Evolutionary conservation across 2,113 vertebrate genomes (phyloP).

Genomic region (Thalassoma bifasciatum): DNA sequence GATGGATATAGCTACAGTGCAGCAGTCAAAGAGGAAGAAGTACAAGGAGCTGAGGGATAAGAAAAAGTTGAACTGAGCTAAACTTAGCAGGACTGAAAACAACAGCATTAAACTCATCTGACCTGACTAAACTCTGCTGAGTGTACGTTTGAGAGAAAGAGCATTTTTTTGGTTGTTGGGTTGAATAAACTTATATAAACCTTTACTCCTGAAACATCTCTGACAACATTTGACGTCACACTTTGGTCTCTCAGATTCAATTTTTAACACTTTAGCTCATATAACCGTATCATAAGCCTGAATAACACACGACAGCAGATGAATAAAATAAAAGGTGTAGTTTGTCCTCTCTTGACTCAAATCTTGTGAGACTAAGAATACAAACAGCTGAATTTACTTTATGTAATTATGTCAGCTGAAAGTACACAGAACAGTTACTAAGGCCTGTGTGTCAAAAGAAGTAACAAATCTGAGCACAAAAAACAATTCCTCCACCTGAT

Average conservation of each 20-base stretch:
- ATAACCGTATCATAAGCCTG: background rate
- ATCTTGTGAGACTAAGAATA: background rate
- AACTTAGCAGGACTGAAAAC: slow-evolving; percentile 34
- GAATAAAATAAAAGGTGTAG: background rate
- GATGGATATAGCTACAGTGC: slow-evolving; percentile 57
- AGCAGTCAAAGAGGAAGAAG: slow-evolving; percentile 57
- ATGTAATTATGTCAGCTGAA: too few species aligned
- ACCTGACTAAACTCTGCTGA: slow-evolving; percentile 9
- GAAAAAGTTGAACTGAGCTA: slow-evolving; percentile 42
- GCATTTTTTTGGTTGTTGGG: background rate
- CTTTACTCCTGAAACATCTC: background rate
- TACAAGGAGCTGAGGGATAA: slow-evolving; percentile 31
- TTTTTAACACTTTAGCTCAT: background rate
- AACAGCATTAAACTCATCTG: slow-evolving; percentile 31
- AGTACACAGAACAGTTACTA: too few species aligned
- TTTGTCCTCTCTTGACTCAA: background rate
- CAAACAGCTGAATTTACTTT: background rate
- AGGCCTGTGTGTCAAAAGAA: too few species aligned
- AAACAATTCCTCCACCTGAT: too few species aligned
- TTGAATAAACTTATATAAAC: background rate
- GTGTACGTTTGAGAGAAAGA: background rate
- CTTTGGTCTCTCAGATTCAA: background rate
- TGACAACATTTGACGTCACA: background rate
- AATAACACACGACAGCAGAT: background rate
- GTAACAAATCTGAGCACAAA: too few species aligned